A percentile compares a stretch with the other conserved stretches of the same genome.
Evolutionary conservation across 2,888 invertebrate genomes (phyloP).

Genomic region (Pterostichus niger): DNA sequence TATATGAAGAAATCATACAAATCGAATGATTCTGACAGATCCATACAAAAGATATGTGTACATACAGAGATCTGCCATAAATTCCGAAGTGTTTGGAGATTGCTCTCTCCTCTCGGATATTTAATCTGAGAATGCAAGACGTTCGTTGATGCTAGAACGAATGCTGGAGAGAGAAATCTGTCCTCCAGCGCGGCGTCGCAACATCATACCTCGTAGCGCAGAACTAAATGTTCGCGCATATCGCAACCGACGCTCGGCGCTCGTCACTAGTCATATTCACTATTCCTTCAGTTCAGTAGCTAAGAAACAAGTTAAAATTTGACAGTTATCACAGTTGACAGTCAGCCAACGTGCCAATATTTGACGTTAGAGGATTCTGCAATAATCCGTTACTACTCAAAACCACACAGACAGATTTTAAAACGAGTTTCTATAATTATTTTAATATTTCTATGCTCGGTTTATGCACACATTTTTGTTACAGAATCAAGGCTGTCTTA

Average conservation of each 20-base stretch:
- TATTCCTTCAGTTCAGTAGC: slow-evolving; percentile 41
- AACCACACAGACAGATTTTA: not conserved
- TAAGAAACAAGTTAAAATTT: slow-evolving; percentile 45
- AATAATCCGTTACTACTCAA: slow-evolving; percentile 18
- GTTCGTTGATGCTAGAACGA: not conserved
- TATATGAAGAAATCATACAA: not conserved
- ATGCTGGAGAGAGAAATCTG: not conserved
- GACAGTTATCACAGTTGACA: slow-evolving; percentile 40
- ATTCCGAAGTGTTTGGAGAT: not conserved
- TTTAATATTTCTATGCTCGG: too few relatives aligned
- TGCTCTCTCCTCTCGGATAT: slow-evolving; percentile 4
- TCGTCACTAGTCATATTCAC: not conserved
- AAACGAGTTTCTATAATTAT: too few relatives aligned
- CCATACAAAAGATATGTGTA: slow-evolving; percentile 4
- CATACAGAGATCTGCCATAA: slow-evolving; percentile 1
- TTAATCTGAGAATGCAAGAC: slow-evolving; percentile 20
- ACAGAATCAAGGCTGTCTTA: too few relatives aligned
- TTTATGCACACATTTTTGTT: too few relatives aligned
- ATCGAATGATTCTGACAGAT: not conserved
- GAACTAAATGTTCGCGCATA: slow-evolving; percentile 16
- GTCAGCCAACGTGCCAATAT: slow-evolving; percentile 31
- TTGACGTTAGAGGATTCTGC: slow-evolving; percentile 34
- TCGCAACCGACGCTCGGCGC: not conserved
- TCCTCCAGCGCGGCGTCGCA: slow-evolving; percentile 9
- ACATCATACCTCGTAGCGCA: not conserved